These are phyloP conservation scores for Tetragonula clypearis DNA, from an alignment of 1,140 invertebrate genomes.

Conservation along the genomic window DNA sequence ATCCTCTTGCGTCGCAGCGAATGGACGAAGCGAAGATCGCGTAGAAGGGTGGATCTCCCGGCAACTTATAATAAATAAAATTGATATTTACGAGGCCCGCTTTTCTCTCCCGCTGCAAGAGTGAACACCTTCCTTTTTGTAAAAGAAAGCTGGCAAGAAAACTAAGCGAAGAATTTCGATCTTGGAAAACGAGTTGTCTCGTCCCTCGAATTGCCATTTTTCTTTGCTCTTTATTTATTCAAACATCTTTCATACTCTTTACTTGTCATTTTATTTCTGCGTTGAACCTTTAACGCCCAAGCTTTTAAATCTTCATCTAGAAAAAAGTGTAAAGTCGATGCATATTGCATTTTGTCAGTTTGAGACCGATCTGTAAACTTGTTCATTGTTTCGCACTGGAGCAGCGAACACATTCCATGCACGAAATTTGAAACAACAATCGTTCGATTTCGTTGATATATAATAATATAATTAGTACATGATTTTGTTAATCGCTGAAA, in stretches of 20 bases:
- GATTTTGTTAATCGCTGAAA: too few relatives aligned
- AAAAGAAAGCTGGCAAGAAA: not conserved
- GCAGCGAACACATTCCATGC: not conserved
- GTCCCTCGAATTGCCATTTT: too few relatives aligned
- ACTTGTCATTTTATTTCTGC: not conserved
- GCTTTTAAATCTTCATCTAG: not conserved
- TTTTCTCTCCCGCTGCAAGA: not conserved
- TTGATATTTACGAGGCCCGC: constrained; percentile 48
- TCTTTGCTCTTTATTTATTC: too few relatives aligned
- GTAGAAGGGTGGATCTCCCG: not conserved
- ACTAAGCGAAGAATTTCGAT: not conserved
- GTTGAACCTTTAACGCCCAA: not conserved
- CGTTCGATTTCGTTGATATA: not conserved
- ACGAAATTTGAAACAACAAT: not conserved
- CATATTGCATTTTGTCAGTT: not conserved
- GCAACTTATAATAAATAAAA: constrained; percentile 15
- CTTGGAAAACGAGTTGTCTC: too few relatives aligned
- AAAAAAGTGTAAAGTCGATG: not conserved
- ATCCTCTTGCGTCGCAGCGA: not conserved
- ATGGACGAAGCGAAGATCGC: not conserved
- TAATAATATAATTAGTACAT: not conserved
- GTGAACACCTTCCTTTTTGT: not conserved
- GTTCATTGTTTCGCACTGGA: too few relatives aligned
- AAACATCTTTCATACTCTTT: too few relatives aligned
- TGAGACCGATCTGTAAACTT: not conserved